These are phyloP conservation scores for Pammene aurita DNA, from an alignment of 2,888 invertebrate species.

Conservation along the genomic window DNA sequence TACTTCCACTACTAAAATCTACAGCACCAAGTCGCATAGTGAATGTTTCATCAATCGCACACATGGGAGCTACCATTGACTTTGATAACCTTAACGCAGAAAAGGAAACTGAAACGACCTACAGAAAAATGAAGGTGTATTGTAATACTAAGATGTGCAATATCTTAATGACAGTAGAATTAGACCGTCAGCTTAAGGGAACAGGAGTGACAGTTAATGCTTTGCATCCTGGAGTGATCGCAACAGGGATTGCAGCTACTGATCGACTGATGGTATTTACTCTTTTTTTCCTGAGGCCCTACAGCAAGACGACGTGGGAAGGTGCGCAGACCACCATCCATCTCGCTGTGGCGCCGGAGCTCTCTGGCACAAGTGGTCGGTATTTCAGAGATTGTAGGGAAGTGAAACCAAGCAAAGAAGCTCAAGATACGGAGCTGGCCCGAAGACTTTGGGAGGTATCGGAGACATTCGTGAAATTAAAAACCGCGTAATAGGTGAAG, in stretches of 20 bases:
- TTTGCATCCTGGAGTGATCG: conserved; percentile 91
- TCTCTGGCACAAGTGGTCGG: conserved; percentile 79
- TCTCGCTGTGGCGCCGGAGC: conserved; percentile 63
- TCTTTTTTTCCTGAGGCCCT: conserved; percentile 15
- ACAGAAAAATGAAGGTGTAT: conserved; percentile 47
- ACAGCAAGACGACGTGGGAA: conserved; percentile 39
- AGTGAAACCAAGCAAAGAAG: conserved; percentile 62
- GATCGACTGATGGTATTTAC: not conserved
- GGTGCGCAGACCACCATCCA: conserved; percentile 69
- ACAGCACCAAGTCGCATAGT: conserved; percentile 65
- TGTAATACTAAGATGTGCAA: conserved; percentile 82
- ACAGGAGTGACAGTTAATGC: conserved; percentile 89
- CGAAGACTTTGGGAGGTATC: conserved; percentile 29
- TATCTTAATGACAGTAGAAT: conserved; percentile 85
- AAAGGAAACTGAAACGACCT: conserved; percentile 47
- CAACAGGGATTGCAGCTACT: conserved; percentile 81
- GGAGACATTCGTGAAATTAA: conserved; percentile 17
- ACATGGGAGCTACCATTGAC: conserved; percentile 55
- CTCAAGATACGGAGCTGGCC: conserved; percentile 67
- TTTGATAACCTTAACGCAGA: conserved; percentile 51
- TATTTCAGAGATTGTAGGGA: conserved; percentile 80
- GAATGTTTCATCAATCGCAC: conserved; percentile 80
- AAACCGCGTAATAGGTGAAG: not conserved
- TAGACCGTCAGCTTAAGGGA: conserved; percentile 86
- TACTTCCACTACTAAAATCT: conserved; percentile 64